phyloP scores from a whole-genome alignment of 2,888 invertebrate species.

The Lasioglossum marginatum region DNA sequence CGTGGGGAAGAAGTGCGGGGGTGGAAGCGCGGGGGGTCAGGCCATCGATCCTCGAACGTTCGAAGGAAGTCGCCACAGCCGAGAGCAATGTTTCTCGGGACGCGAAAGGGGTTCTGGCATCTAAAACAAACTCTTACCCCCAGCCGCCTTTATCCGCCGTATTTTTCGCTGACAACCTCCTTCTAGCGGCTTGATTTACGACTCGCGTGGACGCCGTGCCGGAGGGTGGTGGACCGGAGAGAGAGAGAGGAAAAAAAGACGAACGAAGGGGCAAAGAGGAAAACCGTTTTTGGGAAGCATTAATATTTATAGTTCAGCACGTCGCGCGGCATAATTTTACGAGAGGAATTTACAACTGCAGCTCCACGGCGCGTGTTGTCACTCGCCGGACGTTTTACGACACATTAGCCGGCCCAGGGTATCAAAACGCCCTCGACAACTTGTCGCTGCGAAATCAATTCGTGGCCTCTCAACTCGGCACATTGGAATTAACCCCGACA shows the following conservation, averaged over 20 bases:
- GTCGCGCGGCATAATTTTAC: conserved; percentile 80
- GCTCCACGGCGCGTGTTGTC: conserved; percentile 70
- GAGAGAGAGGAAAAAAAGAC: conserved; percentile 45
- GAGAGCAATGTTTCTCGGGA: conserved; percentile 68
- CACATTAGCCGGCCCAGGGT: conserved; percentile 56
- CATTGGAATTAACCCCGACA: background rate
- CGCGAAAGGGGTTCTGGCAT: conserved; percentile 73
- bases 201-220: conserved; percentile 70
- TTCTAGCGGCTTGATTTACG: conserved; percentile 82
- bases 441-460: background rate
- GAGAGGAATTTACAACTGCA: conserved; percentile 80
- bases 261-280: conserved; percentile 65
- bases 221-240: conserved; percentile 63
- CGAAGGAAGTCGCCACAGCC: conserved; percentile 60
- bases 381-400: conserved; percentile 69
- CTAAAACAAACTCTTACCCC: conserved; percentile 82
- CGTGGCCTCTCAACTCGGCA: background rate
- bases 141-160: conserved; percentile 80
- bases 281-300: conserved; percentile 80
- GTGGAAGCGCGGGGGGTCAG: background rate
- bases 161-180: conserved; percentile 84
- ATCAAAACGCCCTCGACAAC: conserved; percentile 43
- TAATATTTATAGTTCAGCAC: conserved; percentile 83
- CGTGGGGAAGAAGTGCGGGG: background rate
- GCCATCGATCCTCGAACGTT: conserved; percentile 36